phyloP scores from a whole-genome alignment of 1,140 invertebrate species.

The Euura saliciscinereae region DNA sequence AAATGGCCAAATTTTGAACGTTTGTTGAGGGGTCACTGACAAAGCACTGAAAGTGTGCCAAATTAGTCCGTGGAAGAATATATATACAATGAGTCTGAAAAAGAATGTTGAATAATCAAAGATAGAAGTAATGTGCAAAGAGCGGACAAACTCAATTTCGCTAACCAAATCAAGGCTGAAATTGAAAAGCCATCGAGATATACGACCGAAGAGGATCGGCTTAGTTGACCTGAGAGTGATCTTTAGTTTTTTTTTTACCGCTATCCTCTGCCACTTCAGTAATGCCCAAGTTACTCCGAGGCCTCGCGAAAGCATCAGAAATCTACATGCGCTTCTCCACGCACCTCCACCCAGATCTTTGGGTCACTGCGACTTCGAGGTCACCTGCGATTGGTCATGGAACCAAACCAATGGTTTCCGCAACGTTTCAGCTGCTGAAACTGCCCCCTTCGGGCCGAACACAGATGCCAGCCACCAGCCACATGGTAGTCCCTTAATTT shows the following conservation, averaged over 20 bases:
- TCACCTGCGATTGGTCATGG: slow-evolving; percentile 44
- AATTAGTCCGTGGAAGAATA: too few relatives aligned
- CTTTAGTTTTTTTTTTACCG: not conserved
- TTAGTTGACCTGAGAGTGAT: not conserved
- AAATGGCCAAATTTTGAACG: too few relatives aligned
- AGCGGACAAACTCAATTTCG: not conserved
- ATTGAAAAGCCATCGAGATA: not conserved
- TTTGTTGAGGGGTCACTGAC: too few relatives aligned
- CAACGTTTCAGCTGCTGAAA: slow-evolving; percentile 18
- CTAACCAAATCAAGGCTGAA: not conserved
- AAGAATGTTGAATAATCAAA: not conserved
- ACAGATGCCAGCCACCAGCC: slow-evolving; percentile 34
- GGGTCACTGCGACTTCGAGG: slow-evolving; percentile 48
- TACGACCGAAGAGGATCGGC: not conserved
- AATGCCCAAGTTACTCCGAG: not conserved
- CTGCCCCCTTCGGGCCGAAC: slow-evolving; percentile 13
- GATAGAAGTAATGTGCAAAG: slow-evolving; percentile 3
- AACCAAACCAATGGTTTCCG: slow-evolving; percentile 35
- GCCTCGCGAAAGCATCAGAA: slow-evolving; percentile 25
- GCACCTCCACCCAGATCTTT: slow-evolving; percentile 25
- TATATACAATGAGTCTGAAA: not conserved
- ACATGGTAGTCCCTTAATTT: slow-evolving; percentile 24
- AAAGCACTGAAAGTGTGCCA: too few relatives aligned
- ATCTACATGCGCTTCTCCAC: slow-evolving; percentile 23
- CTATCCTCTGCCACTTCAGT: not conserved